These are phyloP conservation scores for Ibycter americanus DNA, from an alignment of 2,797 vertebrate genomes.

Conservation along the genomic window DNA sequence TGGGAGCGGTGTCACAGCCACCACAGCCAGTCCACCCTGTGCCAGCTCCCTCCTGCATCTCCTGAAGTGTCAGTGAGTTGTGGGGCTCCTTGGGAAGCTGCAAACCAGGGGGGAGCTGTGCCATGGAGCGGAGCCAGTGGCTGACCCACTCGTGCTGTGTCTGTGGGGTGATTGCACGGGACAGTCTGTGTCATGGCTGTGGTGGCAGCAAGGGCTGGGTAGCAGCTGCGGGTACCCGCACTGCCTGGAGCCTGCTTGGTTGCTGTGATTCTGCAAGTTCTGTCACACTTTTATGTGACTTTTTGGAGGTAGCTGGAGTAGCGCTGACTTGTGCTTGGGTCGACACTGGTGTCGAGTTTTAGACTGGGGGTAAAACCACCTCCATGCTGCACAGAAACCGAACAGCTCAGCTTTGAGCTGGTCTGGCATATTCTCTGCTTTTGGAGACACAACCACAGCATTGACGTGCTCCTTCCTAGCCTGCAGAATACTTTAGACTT, in stretches of 20 bases:
- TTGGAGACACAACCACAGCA: fast-evolving
- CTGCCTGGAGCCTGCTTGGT: background rate
- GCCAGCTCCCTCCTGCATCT: background rate
- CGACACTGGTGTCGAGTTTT: background rate
- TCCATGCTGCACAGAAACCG: fast-evolving
- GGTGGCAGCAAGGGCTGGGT: background rate
- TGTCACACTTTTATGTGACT: background rate
- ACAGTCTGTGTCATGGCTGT: fast-evolving
- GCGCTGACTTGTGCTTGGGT: background rate
- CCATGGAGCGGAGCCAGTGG: background rate
- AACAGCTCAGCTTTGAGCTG: fast-evolving
- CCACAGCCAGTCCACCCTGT: background rate
- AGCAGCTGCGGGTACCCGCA: background rate
- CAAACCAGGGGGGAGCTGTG: background rate
- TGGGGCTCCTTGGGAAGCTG: background rate
- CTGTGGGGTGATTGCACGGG: background rate
- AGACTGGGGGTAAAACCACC: background rate
- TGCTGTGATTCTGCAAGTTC: background rate
- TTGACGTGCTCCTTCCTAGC: fast-evolving
- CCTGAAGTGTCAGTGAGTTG: too few relatives aligned
- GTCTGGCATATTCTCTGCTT: too few relatives aligned
- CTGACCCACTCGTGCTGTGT: background rate
- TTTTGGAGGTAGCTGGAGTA: background rate
- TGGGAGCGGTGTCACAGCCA: too few relatives aligned
- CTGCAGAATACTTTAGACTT: background rate